Base-by-base conservation (phyloP, 2,797 vertebrate genomes). In the Clarias laeviceps region DNA sequence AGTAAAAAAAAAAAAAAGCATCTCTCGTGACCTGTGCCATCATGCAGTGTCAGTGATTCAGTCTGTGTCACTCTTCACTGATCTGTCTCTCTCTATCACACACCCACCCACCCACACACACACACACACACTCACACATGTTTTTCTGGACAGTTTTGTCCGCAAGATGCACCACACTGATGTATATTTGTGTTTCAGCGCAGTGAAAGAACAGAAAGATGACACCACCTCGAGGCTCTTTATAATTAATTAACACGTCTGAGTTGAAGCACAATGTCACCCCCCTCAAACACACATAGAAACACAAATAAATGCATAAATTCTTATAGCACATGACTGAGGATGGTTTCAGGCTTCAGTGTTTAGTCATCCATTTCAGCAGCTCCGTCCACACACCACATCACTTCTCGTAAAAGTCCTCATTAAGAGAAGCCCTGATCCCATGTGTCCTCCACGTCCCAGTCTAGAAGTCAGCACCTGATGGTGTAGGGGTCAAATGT, bases 401-500 rank as follows among this genome's bases (percentile, higher is more conserved):
- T 78, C 56, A 62, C 77, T 62, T 79, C 12, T 34, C 40, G 77
- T 62, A 62, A 79, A 79, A 40, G 77, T 62, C 32, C 20, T 78
- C 12, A 1, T 62, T 79, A 62, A 79, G 34, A 79, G 32, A 79
- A 5, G 77, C 12, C 32, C 57, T 78, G 76, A 78, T 61, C 56
- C 57, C 1, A 22, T 24, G 56, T 78, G 20, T 37, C 76, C 20
- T 62, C 57, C 32, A 61, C 1, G 3, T 79, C 59, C 32, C 32
- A 24, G 59, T 7, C 77, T 62, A 15, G 6, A 15, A 62, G 22
- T 62, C 34, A 40, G 32, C 20, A n/a, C 24, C 11, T 40, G 4
- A 62, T 40, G 34, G 22, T 8, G 14, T 40, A 62, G 5, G 77
- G 32, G 32, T 62, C 77, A 62, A 40, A 62, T 62, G 20, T 62